These are phyloP conservation scores for Calyptommatus sinebrachiatus DNA, from an alignment of 2,113 vertebrate species.

Conservation along the genomic window DNA sequence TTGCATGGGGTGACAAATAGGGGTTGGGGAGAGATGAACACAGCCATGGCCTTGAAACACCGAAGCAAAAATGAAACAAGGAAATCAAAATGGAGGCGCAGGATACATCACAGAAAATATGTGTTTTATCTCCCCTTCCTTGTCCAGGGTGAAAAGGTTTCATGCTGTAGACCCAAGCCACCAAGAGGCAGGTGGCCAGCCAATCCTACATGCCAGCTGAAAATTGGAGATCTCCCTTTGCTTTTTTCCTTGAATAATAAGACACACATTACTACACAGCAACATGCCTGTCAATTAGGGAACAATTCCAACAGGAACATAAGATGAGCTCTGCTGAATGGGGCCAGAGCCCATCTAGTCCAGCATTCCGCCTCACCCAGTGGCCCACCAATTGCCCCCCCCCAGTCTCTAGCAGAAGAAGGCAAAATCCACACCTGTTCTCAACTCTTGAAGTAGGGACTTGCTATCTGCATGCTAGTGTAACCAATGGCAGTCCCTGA, in stretches of 20 bases:
- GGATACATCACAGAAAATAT: conserved; percentile 32
- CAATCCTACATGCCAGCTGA: conserved; percentile 22
- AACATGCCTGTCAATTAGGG: not conserved
- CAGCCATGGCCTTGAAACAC: conserved; percentile 32
- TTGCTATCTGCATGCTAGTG: no score
- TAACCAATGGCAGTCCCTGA: no score
- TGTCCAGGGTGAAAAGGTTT: conserved; percentile 46
- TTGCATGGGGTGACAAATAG: conserved; percentile 31
- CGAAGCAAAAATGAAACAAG: conserved; percentile 51
- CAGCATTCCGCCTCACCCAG: no score
- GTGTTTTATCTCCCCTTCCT: conserved; percentile 45
- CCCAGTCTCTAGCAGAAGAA: no score
- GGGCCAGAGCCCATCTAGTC: no score
- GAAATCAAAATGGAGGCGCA: conserved; percentile 26
- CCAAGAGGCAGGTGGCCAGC: conserved; percentile 18
- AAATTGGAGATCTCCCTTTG: conserved; percentile 28
- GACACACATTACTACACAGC: not conserved
- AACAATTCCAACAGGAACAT: no score
- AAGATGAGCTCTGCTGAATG: no score
- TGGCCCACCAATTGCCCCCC: no score
- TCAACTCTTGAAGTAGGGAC: no score
- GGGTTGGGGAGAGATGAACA: conserved; percentile 1
- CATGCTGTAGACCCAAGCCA: conserved; percentile 43
- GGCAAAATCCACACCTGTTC: no score
- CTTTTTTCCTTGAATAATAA: conserved; percentile 22